Conservation (phyloP, 2,113 vertebrate species). For the Corynorhinus townsendii region DNA sequence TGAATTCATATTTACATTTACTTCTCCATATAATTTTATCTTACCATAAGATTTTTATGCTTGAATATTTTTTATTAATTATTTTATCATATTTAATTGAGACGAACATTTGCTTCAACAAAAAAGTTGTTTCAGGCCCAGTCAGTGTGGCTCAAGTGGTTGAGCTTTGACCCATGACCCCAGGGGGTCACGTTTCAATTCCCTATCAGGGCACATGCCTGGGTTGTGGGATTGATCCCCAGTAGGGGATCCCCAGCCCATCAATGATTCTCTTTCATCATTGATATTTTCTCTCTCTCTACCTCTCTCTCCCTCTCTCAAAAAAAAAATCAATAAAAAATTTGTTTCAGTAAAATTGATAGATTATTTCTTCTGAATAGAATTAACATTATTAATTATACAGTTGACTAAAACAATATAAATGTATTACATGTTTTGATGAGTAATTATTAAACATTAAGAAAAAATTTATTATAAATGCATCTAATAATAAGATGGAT, state of each 20-base stretch:
- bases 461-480: not conserved
- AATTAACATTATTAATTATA: not conserved
- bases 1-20: not conserved
- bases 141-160: too few relatives aligned
- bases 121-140: not conserved
- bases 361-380: conserved; percentile 12
- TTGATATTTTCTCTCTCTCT: too few relatives aligned
- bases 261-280: too few relatives aligned
- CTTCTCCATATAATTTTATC: conserved; percentile 4
- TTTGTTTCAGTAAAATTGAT: conserved; percentile 20
- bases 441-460: conserved; percentile 29
- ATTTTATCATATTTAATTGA: not conserved
- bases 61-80: not conserved
- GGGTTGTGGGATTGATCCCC: too few relatives aligned
- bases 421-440: not conserved
- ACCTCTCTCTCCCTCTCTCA: too few relatives aligned
- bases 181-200: too few relatives aligned
- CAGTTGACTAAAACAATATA: not conserved
- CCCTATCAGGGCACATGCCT: too few relatives aligned
- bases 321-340: not conserved
- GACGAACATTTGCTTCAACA: not conserved
- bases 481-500: not conserved
- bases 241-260: too few relatives aligned
- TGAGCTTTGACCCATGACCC: too few relatives aligned
- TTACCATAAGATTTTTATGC: not conserved